Base-by-base conservation (phyloP, 2,113 vertebrate genomes). In the Motacilla tschutschensis region DNA sequence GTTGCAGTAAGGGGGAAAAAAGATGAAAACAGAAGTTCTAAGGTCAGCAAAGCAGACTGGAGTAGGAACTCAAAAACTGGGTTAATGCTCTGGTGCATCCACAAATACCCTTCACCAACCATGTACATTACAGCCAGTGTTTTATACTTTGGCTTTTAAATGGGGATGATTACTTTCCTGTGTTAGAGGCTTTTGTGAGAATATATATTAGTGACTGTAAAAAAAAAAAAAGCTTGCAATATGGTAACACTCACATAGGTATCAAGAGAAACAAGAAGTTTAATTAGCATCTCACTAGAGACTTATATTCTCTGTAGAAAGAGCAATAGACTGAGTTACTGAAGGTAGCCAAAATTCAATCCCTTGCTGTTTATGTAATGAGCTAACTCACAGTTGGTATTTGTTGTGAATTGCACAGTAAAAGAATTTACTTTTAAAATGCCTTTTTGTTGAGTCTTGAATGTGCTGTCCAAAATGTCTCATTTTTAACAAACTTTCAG, bases 371-470 rank as follows among this genome's bases (percentile, higher is more conserved):
- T 93, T 94, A 77, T 72, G 77, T 76, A 92, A 84, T 88, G 88
- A 91, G 71, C 54, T 88, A 91, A 91, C 41, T 79, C 75, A 26
- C 44, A 73, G 65, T 73, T 87, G 70, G 75, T 77, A 85, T 91
- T 88, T 92, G 81, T 92, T 91, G 85, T 90, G 84, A 91, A 88
- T 77, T 82, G 18, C 44, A 46, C 36, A 41, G 79, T 74, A 50
- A 85, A 91, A 83, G 48, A 89, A 85, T 83, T 94, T 80, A 77
- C 77, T 94, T 92, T 57, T 8, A 87, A 85, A 92, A 95, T 91
- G 73, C 87, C 69, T 89, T 92, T 93, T 95, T 91, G 70, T 92
- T 92, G 89, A 91, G 85, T 85, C 79, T 79, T 67, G 57, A 60
- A 53, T 46, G 35, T 43, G 48, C 71, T 75, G 62, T 91, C 87